phyloP scores from a whole-genome alignment of 2,113 vertebrate genomes.

The Heliornis fulica region DNA sequence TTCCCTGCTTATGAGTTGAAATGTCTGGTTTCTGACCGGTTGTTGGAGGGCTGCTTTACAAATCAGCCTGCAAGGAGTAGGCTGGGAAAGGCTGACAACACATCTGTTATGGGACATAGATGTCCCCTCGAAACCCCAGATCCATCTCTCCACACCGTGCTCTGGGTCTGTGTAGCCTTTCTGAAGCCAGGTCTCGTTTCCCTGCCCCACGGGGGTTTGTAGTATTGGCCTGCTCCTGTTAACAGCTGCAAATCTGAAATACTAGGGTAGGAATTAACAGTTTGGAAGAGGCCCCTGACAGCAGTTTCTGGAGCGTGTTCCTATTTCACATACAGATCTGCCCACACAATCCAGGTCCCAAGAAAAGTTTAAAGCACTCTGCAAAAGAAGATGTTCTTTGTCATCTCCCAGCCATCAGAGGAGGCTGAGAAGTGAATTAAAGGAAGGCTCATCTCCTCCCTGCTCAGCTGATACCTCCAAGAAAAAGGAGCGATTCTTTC shows the following conservation, averaged over 20 bases:
- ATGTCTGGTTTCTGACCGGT: not conserved
- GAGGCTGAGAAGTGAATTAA: not conserved
- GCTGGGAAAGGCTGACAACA: not conserved
- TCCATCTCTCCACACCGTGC: not conserved
- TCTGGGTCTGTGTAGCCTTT: not conserved
- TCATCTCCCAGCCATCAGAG: not conserved
- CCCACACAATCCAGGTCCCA: not conserved
- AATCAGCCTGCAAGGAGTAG: not conserved
- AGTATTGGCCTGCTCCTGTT: not conserved
- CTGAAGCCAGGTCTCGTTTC: not conserved
- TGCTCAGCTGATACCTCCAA: not conserved
- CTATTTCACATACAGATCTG: not conserved
- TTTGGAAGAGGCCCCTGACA: not conserved
- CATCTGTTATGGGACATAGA: accelerated
- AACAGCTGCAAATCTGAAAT: not conserved
- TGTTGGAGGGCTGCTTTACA: not conserved
- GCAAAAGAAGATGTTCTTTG: not conserved
- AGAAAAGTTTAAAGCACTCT: not conserved
- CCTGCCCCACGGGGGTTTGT: not conserved
- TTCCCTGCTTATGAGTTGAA: not conserved
- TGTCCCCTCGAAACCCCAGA: not conserved
- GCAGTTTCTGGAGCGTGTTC: not conserved
- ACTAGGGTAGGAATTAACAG: not conserved
- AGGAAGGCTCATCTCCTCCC: not conserved
- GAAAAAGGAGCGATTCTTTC: not conserved